Base-by-base conservation (phyloP, 2,888 invertebrate genomes). In the Leptinotarsa juncta region DNA sequence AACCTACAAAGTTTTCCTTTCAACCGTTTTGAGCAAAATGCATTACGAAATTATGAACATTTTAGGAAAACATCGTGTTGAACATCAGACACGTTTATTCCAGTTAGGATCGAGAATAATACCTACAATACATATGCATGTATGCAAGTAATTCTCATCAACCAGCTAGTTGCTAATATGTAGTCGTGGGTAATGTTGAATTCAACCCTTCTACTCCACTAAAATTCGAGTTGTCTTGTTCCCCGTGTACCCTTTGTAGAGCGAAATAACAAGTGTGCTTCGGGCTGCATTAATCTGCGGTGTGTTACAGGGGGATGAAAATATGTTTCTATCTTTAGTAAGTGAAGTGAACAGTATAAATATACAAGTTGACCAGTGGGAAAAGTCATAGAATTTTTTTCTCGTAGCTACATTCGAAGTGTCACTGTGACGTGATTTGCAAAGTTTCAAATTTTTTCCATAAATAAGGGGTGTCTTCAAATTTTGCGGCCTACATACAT, bases 141-240 rank as follows among this genome's bases (percentile, higher is more conserved):
- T 68, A 67, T 67, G 74, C n/a, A 74, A 67, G 67, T 74, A 71
- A 68, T 71, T 66, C 55, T 71, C 60, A 53, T 74, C 15, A 32
- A 57, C 66, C 42, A 70, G 70, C 65, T 50, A 67, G 42, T 32
- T 32, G 32, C 67, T 74, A 71, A 68, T 65, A 67, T 68, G 65
- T 71, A 71, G 71, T 68, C 62, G 53, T 32, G 49, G 57, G 65
- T 68, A 71, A 71, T 69, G 68, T 71, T 53, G 32, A 71, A 55
- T 65, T 68, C 57, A 26, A 65, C 65, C 68, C 74, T 23, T 74
- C 53, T 20, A 48, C 66, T 62, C 60, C 15, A 60, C 26, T 60
- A 60, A 16, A 26, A 60, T 60, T 60, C 20, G 10, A 15, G 20
- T 23, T 60, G 20, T 60, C 15, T 62, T 32, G 62, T 62, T 26